These are phyloP conservation scores for Philantomba maxwellii DNA, from an alignment of 2,113 vertebrate genomes.

Conservation along the genomic window DNA sequence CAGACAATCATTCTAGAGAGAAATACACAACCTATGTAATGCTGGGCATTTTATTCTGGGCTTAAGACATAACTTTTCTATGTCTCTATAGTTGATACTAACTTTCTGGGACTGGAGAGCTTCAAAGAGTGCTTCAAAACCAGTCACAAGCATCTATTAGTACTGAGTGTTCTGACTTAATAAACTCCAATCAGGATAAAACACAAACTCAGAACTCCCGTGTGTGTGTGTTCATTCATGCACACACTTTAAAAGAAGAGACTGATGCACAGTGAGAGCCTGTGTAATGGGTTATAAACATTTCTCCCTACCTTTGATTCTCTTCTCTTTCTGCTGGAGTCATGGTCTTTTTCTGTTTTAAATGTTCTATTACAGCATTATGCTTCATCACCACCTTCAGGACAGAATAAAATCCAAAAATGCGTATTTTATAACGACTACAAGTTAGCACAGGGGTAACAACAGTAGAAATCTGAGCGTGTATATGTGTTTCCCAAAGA, in stretches of 20 bases:
- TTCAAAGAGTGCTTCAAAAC: not conserved
- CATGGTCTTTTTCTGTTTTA: slow-evolving; percentile 93
- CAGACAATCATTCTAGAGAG: slow-evolving; percentile 95
- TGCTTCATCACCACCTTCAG: slow-evolving; percentile 90
- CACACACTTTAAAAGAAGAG: not conserved
- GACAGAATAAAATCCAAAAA: slow-evolving; percentile 67
- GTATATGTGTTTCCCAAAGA: not conserved
- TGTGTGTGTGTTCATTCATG: not conserved
- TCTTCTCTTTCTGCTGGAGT: slow-evolving; percentile 94
- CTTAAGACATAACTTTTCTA: not conserved
- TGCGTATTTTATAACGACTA: slow-evolving; percentile 49
- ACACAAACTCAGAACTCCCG: not conserved
- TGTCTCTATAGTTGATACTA: not conserved
- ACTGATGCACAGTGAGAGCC: not conserved
- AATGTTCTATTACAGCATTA: slow-evolving; percentile 91
- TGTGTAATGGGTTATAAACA: not conserved
- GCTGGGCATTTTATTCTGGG: not conserved
- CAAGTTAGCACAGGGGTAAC: not conserved
- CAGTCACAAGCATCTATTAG: not conserved
- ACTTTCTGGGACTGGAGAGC: not conserved
- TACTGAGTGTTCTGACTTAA: not conserved
- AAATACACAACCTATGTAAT: slow-evolving; percentile 64
- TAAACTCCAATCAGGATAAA: not conserved
- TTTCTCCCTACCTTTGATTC: slow-evolving; percentile 90
- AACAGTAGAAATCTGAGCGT: not conserved